phyloP scores from a whole-genome alignment of 2,113 vertebrate species.

The Xiphias gladius region DNA sequence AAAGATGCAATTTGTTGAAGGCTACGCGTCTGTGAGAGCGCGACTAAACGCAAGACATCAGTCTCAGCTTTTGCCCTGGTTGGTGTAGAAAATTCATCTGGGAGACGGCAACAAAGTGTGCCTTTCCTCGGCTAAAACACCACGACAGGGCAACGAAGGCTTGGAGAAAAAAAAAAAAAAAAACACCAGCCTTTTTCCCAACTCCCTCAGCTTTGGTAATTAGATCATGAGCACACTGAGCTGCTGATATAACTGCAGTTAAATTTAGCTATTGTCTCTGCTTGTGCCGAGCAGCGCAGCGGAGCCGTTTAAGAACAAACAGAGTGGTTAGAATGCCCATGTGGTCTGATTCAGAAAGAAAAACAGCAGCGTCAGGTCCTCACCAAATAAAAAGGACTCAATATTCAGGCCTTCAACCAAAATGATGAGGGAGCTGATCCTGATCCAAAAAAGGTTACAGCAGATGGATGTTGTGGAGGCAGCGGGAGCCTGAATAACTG shows the following conservation, averaged over 20 bases:
- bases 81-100: constrained; percentile 51
- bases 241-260: constrained; percentile 53
- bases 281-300: constrained; percentile 14
- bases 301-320: constrained; percentile 57
- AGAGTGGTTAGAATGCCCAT: constrained; percentile 34
- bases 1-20: constrained; percentile 16
- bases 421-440: constrained; percentile 20
- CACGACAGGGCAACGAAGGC: constrained; percentile 65
- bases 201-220: constrained; percentile 68
- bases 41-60: constrained; percentile 54
- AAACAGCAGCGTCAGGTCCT: constrained; percentile 3
- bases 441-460: constrained; percentile 28
- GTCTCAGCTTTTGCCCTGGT: constrained; percentile 26
- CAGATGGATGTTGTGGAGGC: constrained; percentile 40
- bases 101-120: constrained; percentile 46
- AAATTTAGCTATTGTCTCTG: constrained; percentile 58
- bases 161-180: constrained; percentile 47
- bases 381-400: background rate
- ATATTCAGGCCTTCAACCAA: constrained; percentile 3
- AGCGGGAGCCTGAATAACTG: constrained; percentile 7
- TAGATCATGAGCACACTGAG: constrained; percentile 51
- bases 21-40: constrained; percentile 42
- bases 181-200: constrained; percentile 39
- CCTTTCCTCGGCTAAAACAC: constrained; percentile 49
- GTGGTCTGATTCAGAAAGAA: constrained; percentile 19